These are phyloP conservation scores for Thinocorus orbignyianus DNA, from an alignment of 2,113 vertebrate species.

Conservation along the genomic window DNA sequence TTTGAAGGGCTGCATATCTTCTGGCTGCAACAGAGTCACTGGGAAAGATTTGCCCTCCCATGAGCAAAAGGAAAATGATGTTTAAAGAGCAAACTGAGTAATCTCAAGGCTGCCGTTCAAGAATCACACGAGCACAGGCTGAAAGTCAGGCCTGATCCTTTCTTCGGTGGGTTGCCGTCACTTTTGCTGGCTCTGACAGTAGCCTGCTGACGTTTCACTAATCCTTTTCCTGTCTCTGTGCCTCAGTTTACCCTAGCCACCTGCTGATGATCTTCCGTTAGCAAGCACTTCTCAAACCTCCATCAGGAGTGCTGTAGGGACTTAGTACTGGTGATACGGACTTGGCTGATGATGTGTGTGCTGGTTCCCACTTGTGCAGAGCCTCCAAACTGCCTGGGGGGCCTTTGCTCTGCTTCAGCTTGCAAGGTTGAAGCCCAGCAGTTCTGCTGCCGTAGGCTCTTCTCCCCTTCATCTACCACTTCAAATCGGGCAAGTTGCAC, in stretches of 20 bases:
- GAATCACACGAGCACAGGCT: background rate
- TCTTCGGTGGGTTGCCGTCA: background rate
- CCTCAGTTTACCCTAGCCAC: constrained; percentile 5
- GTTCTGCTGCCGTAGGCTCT: background rate
- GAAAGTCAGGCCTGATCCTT: background rate
- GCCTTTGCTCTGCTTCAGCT: background rate
- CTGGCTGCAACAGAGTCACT: background rate
- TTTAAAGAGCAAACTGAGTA: background rate
- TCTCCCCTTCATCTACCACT: background rate
- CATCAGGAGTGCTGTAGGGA: background rate
- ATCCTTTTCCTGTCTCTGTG: background rate
- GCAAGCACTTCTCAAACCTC: background rate
- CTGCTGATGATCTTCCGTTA: background rate
- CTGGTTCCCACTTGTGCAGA: background rate
- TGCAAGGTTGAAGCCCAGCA: background rate
- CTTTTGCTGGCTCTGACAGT: background rate
- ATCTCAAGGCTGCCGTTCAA: background rate
- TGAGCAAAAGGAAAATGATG: background rate
- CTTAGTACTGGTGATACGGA: rapidly evolving
- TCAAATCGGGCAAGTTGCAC: constrained; percentile 17
- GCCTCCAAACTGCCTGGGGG: background rate
- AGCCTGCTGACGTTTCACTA: background rate
- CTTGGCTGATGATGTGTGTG: background rate
- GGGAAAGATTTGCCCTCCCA: background rate
- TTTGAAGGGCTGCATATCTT: background rate